Evolutionary conservation across 2,888 invertebrate genomes (phyloP).

Genomic region (Spilarctia lutea): DNA sequence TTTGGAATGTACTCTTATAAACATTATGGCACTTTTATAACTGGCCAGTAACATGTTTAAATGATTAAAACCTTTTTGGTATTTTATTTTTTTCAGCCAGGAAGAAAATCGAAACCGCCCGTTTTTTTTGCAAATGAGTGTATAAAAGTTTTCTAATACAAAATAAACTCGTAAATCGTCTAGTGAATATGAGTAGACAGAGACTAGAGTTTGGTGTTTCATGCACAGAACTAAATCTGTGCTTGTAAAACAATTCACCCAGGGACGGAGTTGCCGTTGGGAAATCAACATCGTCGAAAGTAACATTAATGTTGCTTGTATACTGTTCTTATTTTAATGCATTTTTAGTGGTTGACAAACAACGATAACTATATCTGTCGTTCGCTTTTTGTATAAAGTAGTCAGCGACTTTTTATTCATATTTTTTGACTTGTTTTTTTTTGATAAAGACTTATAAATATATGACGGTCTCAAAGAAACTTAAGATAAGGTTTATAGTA

Average conservation of each 20-base stretch:
- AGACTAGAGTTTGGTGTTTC: background rate
- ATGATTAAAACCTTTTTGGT: too few species aligned
- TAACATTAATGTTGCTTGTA: background rate
- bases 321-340: background rate
- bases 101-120: too few species aligned
- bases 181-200: background rate
- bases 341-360: background rate
- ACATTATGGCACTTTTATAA: too few species aligned
- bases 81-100: too few species aligned
- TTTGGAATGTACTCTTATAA: too few species aligned
- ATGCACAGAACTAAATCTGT: conserved; percentile 5
- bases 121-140: too few species aligned
- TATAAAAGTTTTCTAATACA: background rate
- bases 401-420: background rate
- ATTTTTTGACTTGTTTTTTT: too few species aligned
- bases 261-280: background rate
- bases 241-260: conserved; percentile 3
- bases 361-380: background rate
- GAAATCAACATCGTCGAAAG: background rate
- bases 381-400: background rate
- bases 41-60: too few species aligned
- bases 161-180: background rate
- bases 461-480: background rate
- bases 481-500: background rate
- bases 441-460: background rate